Percentiles rank a stretch among this genome's conserved stretches.
Evolutionary conservation across 2,113 vertebrate species (phyloP).

Genomic region (Stictonetta naevosa): DNA sequence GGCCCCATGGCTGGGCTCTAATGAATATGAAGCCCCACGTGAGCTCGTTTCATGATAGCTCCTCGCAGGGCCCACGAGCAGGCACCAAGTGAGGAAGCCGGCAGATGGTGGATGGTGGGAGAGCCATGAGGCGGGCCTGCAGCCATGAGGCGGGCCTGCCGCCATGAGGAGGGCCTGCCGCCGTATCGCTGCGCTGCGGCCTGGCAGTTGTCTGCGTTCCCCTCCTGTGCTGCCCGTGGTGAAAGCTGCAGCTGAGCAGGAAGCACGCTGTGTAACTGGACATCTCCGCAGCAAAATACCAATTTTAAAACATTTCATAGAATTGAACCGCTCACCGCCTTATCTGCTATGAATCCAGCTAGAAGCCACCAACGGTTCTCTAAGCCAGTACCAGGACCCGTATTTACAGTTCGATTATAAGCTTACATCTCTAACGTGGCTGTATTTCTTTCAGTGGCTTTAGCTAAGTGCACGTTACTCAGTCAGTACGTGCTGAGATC

Average conservation of each 20-base stretch:
- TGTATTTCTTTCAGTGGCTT: neutral
- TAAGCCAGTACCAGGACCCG: neutral
- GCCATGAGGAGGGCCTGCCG: neutral
- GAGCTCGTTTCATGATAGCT: neutral
- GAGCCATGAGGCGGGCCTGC: neutral
- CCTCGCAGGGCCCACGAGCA: neutral
- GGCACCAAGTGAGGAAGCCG: neutral
- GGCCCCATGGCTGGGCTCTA: neutral
- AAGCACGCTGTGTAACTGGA: neutral
- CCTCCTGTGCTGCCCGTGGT: fast-evolving
- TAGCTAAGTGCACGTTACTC: fast-evolving
- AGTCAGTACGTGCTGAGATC: fast-evolving
- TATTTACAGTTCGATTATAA: neutral
- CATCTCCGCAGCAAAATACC: neutral
- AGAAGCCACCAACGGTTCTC: neutral
- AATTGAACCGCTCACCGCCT: neutral
- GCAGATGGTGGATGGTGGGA: fast-evolving
- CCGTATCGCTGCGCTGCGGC: no score
- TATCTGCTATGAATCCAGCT: neutral
- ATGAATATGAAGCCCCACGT: neutral
- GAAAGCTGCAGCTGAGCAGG: neutral
- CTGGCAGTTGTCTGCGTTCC: neutral
- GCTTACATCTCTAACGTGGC: neutral
- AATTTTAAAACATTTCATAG: neutral
- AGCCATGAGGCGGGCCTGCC: no score